phyloP scores from a whole-genome alignment of 2,888 invertebrate genomes.

The Uloborus plumipes region DNA sequence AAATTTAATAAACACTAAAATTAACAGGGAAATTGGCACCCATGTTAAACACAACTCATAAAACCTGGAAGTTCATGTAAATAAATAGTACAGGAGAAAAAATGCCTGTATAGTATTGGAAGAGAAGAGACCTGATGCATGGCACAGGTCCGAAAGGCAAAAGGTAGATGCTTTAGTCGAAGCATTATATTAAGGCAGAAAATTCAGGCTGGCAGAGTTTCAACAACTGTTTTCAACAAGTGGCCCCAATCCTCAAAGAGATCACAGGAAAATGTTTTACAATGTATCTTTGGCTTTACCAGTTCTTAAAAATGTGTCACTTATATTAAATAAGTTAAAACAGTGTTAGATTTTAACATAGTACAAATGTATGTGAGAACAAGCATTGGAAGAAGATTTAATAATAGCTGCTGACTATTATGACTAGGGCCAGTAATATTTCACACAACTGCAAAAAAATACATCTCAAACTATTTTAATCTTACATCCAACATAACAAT shows the following conservation, averaged over 20 bases:
- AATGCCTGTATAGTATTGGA: constrained; percentile 60
- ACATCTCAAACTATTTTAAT: constrained; percentile 39
- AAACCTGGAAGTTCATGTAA: constrained; percentile 61
- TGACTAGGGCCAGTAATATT: constrained; percentile 63
- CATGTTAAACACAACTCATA: constrained; percentile 63
- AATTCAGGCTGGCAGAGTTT: constrained; percentile 64
- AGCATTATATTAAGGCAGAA: constrained; percentile 64
- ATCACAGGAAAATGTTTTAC: constrained; percentile 60
- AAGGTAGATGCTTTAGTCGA: constrained; percentile 58
- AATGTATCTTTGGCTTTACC: constrained; percentile 64
- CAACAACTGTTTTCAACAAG: constrained; percentile 66
- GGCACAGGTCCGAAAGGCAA: constrained; percentile 52
- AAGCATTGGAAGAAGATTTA: constrained; percentile 63
- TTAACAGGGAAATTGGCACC: constrained; percentile 66
- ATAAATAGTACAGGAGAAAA: constrained; percentile 53
- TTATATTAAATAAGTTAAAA: constrained; percentile 60
- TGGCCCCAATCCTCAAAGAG: constrained; percentile 65
- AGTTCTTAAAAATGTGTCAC: constrained; percentile 54
- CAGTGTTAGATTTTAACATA: constrained; percentile 62
- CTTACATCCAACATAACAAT: constrained; percentile 62
- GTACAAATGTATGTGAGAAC: constrained; percentile 59
- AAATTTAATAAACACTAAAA: constrained; percentile 64
- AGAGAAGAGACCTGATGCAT: constrained; percentile 55
- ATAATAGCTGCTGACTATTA: constrained; percentile 59
- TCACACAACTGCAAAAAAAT: constrained; percentile 56